Evolutionary conservation across 2,797 vertebrate species (phyloP), one percentile per base, ranked within the genome.

Genomic region (Crypturellus tataupa): DNA sequence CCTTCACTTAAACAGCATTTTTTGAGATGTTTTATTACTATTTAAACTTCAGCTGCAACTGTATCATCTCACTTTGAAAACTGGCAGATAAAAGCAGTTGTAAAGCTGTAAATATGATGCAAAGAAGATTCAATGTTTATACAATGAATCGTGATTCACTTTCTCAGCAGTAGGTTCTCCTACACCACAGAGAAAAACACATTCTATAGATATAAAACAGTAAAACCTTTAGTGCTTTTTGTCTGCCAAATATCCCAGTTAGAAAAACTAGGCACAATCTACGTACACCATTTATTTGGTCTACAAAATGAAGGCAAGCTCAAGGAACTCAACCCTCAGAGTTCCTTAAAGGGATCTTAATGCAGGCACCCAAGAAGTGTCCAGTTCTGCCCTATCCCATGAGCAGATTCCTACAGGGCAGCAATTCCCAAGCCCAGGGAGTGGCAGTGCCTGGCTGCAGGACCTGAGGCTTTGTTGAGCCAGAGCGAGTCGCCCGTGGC

Each of bases 11-110:
- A 53, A 29, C 33, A 84, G 24, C 0, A 1, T 1, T 3, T 91
- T 89, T 40, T 86, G 35, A 84, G 33, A 5, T 16, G 6, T 27
- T 91, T 93, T 73, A 73, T 70, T 80, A 63, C 76, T 86, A 81
- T 82, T 83, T 89, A 93, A 82, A 79, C 71, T 25, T 79, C 77
- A 90, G 21, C n/a, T 70, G 55, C 73, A 81, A 39, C 81, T 89
- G 87, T 35, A 91, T 27, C 51, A 76, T 51, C 70, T 89, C 79
- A 72, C 55, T 92, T 92, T 70, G 64, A 85, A 75, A 92, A 94
- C n/a, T 4, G 37, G 42, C 79, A 94, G 49, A 73, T 37, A 56
- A n/a, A 64, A 91, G 49, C 51, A 67, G 33, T 46, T 63, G 67
- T 73, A 94, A 80, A 85, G 67, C 17, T 62, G 55, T n/a, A 81